These are phyloP conservation scores for Entomobrya multifasciata DNA, from an alignment of 2,888 invertebrate genomes.

Conservation along the genomic window DNA sequence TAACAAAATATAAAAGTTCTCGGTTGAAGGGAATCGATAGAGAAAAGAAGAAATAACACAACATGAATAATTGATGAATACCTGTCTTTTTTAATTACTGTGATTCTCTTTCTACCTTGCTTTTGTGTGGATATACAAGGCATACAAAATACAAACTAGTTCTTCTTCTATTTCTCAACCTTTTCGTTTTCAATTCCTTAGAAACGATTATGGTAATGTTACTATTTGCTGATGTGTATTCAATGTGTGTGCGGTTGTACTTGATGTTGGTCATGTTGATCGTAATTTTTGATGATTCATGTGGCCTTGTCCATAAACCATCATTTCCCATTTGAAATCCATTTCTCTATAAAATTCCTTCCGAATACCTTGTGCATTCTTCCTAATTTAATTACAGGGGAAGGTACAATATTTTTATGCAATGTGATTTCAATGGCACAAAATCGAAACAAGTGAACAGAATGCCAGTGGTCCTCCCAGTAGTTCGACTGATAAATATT, in stretches of 20 bases:
- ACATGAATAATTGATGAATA: constrained; percentile 70
- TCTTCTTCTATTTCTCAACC: not conserved
- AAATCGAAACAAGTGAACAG: not conserved
- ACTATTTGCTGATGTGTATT: not conserved
- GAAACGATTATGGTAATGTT: not conserved
- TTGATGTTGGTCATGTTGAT: constrained; percentile 30
- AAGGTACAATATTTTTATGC: too few species aligned
- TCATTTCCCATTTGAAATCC: not conserved
- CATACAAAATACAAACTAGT: constrained; percentile 24
- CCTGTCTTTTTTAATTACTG: constrained; percentile 74
- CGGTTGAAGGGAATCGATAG: constrained; percentile 39
- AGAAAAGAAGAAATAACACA: constrained; percentile 44
- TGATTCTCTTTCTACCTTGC: constrained; percentile 55
- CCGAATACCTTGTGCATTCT: constrained; percentile 38
- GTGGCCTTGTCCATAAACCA: constrained; percentile 31
- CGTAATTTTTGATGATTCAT: constrained; percentile 49
- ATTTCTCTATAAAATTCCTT: not conserved
- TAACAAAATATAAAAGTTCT: constrained; percentile 29
- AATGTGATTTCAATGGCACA: too few species aligned
- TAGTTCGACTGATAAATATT: constrained; percentile 26
- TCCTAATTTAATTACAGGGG: constrained; percentile 36
- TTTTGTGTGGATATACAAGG: not conserved
- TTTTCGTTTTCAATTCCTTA: constrained; percentile 26
- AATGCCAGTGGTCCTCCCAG: not conserved
- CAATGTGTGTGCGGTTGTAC: not conserved